Evolutionary conservation across 2,113 vertebrate genomes (phyloP).

Genomic region (Sula dactylatra): DNA sequence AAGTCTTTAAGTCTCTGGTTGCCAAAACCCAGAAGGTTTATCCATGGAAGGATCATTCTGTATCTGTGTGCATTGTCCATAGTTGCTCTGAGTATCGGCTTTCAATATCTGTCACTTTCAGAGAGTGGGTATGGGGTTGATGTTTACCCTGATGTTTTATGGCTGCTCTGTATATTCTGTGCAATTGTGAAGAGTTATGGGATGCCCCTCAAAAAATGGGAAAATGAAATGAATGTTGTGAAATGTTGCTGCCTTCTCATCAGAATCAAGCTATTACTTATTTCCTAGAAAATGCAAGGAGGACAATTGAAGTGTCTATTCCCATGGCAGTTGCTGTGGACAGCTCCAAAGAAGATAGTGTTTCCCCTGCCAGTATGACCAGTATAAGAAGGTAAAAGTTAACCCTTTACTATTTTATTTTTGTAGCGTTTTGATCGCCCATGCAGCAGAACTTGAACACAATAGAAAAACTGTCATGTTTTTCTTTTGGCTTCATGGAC

Average conservation of each 20-base stretch:
- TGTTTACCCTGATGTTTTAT: neutral
- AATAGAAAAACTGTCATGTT: neutral
- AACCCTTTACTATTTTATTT: neutral
- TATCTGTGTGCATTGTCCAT: neutral
- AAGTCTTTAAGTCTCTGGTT: neutral
- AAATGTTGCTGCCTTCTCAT: neutral
- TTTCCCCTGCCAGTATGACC: conserved; percentile 37
- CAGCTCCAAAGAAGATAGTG: conserved; percentile 42
- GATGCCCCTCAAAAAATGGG: neutral
- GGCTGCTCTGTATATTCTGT: neutral
- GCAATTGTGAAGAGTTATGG: neutral
- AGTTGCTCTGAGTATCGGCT: neutral
- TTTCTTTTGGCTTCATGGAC: neutral
- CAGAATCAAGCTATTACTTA: neutral
- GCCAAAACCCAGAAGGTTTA: neutral
- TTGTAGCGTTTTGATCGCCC: neutral
- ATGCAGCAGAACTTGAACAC: neutral
- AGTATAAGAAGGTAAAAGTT: conserved; percentile 70
- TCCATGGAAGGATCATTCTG: accelerated
- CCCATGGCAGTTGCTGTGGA: conserved; percentile 57
- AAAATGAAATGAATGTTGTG: neutral
- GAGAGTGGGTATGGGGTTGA: neutral
- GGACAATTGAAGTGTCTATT: conserved; percentile 61
- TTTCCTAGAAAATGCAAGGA: conserved; percentile 67
- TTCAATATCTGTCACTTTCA: neutral